Evolutionary conservation across 2,888 invertebrate genomes (phyloP).

Genomic region (Lissocephala sabroskyi): DNA sequence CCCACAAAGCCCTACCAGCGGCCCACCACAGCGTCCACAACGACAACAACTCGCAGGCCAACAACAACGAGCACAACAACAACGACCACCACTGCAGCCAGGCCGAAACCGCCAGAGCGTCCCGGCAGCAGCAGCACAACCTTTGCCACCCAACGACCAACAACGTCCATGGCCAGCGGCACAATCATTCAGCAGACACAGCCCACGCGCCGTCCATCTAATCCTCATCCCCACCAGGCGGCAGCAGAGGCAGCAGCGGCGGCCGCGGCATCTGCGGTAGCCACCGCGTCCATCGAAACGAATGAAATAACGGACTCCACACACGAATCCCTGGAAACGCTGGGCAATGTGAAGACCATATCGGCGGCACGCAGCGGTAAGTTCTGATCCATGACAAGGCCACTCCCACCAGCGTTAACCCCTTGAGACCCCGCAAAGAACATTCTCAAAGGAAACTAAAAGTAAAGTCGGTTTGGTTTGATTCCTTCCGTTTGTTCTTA

Average conservation of each 20-base stretch:
- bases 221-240: conserved; percentile 50
- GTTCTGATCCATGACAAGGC: conserved; percentile 27
- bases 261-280: conserved; percentile 12
- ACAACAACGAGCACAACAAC: conserved; percentile 37
- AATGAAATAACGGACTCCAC: conserved; percentile 69
- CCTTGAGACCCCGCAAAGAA: not conserved
- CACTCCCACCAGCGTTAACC: not conserved
- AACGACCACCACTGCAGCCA: conserved; percentile 36
- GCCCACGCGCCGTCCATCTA: conserved; percentile 47
- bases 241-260: conserved; percentile 34
- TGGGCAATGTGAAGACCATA: conserved; percentile 65
- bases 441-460: no score
- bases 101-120: conserved; percentile 28
- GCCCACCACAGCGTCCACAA: conserved; percentile 37
- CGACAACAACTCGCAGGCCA: conserved; percentile 44
- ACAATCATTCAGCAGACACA: conserved; percentile 21
- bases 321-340: conserved; percentile 27
- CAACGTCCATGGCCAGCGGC: conserved; percentile 8
- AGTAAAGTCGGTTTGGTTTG: no score
- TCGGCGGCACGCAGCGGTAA: conserved; percentile 72
- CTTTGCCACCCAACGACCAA: conserved; percentile 3
- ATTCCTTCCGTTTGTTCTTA: no score
- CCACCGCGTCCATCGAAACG: conserved; percentile 65
- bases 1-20: conserved; percentile 46
- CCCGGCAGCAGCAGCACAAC: conserved; percentile 21